Base-by-base conservation (phyloP, 2,888 invertebrate species). In the Gymnocheta viridis region DNA sequence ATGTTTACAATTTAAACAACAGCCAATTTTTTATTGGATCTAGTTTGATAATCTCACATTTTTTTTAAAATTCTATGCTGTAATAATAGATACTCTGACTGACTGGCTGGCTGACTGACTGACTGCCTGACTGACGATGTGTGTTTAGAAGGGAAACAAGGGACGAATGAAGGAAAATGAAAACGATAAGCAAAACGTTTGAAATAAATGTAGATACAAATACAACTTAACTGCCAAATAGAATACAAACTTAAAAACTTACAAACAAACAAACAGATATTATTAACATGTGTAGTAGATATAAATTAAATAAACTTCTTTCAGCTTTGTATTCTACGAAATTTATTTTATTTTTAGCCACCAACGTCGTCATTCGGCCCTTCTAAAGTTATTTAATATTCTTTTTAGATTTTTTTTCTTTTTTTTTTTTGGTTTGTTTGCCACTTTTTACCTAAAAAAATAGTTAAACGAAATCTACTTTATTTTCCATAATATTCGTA, bases 301-400 rank as follows among this genome's bases (percentile, higher is more conserved):
- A n/a, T n/a, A n/a, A n/a, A n/a, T n/a, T n/a, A n/a, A n/a, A n/a
- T n/a, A n/a, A n/a, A n/a, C 6, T 38, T 12, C 35, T 4, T 17
- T 17, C 12, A 17, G 32, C 1, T 56, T 32, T 27, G 24, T 56
- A 12, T 58, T 58, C 58, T 19, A 35, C n/a, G 17, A 22, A 60
- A 12, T 32, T 32, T 32, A 4, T 58, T 19, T 17, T 44, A 44
- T 10, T 22, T 54, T 27, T 54, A 51, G 2, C 27, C 54, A 54
- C 54, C 54, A 54, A 54, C 54, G 54, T 27, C 27, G 54, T 54
- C 27, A 54, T 54, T 14, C 7, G 7, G n/a, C n/a, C n/a, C 10
- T 54, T 54, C 54, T 27, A 27, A 54, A 54, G n/a, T 54, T 54
- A 54, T 54, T 54, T 54, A 54, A 54, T 54, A 54, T 27, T 7